Base-by-base conservation (phyloP, 1,140 invertebrate genomes). In the Hormaphis cornu region DNA sequence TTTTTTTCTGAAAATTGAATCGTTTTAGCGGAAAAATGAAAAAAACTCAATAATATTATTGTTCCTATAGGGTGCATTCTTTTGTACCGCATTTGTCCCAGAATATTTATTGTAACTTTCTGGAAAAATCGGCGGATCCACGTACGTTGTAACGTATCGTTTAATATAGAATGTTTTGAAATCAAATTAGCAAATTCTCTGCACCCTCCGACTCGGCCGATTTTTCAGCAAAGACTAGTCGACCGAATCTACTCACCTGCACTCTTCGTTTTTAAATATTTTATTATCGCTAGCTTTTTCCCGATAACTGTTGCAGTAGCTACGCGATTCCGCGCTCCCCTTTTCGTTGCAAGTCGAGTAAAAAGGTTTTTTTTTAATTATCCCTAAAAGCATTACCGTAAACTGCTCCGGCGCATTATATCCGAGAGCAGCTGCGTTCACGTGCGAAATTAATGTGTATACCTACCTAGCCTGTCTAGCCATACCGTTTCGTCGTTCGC, bases 251-350 rank as follows among this genome's bases (percentile, higher is more conserved):
- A 40, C 54, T 24, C 24, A 40, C 10, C 33, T 6, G 7, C 20
- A 22, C 61, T 50, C 44, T 66, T 66, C 22, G 42, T 33, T 46
- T 66, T 48, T 66, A 48, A 66, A 66, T 66, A 66, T 66, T 66
- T 66, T 66, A 66, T 28, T 12, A 48, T 44, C 44, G 35, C 58
- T 40, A 40, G 7, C n/a, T 58, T 16, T 66, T 66, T 46, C n/a
- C 44, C 18, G 24, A 61, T 46, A 44, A 30, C 44, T 20, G 10
- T n/a, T 54, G 24, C 18, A 26, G 8, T 52, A 5, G 20, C 24
- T 44, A 8, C 26, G 18, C 2, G 7, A 8, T 40, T 40, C 14
- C 14, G 7, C 37, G 14, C 37, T 40, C 7, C 37, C 14, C 7
- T 14, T 40, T 8, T 14, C 14, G 37, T 8, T 40, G 12, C 16